Evolutionary conservation across 2,113 vertebrate species (phyloP), one percentile per base, ranked within the genome.

Genomic region (Bungarus multicinctus): DNA sequence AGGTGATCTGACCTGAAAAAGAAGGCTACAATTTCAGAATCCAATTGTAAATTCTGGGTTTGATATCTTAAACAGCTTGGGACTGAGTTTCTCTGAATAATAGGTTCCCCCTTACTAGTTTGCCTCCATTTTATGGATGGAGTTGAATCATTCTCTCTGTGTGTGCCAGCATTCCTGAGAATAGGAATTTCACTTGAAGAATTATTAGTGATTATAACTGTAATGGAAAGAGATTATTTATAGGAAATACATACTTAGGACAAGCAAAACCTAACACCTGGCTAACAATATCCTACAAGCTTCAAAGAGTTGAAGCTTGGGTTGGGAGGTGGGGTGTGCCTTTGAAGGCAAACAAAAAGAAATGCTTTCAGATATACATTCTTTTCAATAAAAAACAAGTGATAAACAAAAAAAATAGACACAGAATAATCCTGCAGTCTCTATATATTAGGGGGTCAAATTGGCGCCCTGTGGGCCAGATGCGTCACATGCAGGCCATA

Each of bases 1-100:
- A 85, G 54, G 92, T 90, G 88, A 90, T 81, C 54, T 86, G 74
- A 90, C 88, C 88, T 86, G 11, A 57, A 90, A 90, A 57, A 86
- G 43, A 81, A 54, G 85, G 88, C 45, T 90, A 90, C 53, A 85
- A 39, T 81, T 81, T 85, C 88, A 93, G 43, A 86, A 89, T 39
- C 18, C 74, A 39, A 81, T 39, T 81, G 74, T 39, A 81, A 81
- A 81, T 81, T 43, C 74, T 81, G 74, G 74, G 74, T 39, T 43
- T 43, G 74, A 81, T 81, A 43, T 39, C 18, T 81, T 39, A 81
- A 81, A 81, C 74, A 81, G 74, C 74, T 81, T 81, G 74, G 74
- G 74, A 81, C 74, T 81, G 74, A 81, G 34, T 81, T 81, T 22
- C 74, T 81, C 74, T 43, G 34, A 39, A 81, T 34, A 39, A 43